Evolutionary conservation across 2,888 invertebrate species (phyloP).

Genomic region (Pharmacophagus antenor): DNA sequence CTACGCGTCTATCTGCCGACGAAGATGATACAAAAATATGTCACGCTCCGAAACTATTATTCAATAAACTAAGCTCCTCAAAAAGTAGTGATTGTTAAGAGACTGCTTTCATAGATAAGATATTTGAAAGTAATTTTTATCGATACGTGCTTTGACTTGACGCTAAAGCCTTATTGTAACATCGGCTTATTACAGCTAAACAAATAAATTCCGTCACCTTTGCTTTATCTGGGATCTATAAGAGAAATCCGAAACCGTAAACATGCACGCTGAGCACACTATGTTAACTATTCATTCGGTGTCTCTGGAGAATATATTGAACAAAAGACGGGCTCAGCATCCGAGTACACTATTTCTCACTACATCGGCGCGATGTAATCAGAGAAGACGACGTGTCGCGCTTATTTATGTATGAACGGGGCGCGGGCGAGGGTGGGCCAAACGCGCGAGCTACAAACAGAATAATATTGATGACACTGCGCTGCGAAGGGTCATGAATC

Average conservation of each 20-base stretch:
- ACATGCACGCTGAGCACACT: slow-evolving; percentile 71
- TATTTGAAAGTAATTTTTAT: slow-evolving; percentile 33
- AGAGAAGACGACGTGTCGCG: slow-evolving; percentile 81
- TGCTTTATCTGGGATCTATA: slow-evolving; percentile 74
- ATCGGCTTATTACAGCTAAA: slow-evolving; percentile 74
- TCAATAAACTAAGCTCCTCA: not conserved
- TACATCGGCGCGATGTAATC: slow-evolving; percentile 81
- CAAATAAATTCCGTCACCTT: slow-evolving; percentile 72
- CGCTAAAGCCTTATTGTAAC: slow-evolving; percentile 68
- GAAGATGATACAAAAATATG: not conserved
- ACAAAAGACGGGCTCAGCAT: slow-evolving; percentile 77
- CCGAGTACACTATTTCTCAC: slow-evolving; percentile 80
- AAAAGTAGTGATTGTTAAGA: not conserved
- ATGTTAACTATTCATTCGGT: slow-evolving; percentile 76
- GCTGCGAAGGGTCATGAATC: slow-evolving; percentile 81
- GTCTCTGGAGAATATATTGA: slow-evolving; percentile 74
- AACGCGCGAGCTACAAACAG: slow-evolving; percentile 79
- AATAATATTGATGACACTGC: slow-evolving; percentile 81
- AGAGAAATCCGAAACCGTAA: slow-evolving; percentile 79
- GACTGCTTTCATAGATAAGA: slow-evolving; percentile 30
- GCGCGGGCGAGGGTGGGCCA: slow-evolving; percentile 78
- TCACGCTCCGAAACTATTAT: not conserved
- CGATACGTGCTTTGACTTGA: slow-evolving; percentile 55
- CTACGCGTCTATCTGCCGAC: too few species aligned
- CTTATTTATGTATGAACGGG: slow-evolving; percentile 80